These are phyloP conservation scores for Solea solea DNA, from an alignment of 2,113 vertebrate genomes.

Conservation along the genomic window DNA sequence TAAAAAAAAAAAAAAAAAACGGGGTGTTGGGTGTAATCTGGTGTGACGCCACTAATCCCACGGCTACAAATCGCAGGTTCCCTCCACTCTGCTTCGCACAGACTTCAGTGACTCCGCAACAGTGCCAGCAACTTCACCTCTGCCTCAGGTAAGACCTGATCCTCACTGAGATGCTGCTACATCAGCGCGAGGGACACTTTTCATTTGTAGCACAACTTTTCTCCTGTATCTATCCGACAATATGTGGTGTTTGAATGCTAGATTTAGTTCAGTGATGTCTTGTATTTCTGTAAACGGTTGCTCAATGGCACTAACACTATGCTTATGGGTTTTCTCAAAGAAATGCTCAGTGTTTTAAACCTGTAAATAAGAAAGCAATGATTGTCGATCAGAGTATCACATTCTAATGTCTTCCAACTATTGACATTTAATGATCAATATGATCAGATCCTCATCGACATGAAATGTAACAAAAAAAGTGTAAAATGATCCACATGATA, in stretches of 20 bases:
- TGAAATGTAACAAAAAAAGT: no score
- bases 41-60: constrained; percentile 89
- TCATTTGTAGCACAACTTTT: background rate
- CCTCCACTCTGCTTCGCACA: constrained; percentile 51
- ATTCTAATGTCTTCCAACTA: no score
- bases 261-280: background rate
- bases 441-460: no score
- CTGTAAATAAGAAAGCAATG: no score
- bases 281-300: background rate
- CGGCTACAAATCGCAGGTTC: constrained; percentile 81
- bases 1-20: constrained; percentile 79
- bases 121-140: constrained; percentile 29
- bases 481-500: no score
- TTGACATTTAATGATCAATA: no score
- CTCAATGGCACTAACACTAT: no score
- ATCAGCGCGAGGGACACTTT: no score
- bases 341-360: no score
- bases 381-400: no score
- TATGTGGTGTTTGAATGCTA: background rate
- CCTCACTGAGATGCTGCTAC: no score
- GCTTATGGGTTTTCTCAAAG: no score
- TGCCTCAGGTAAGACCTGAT: constrained; percentile 66
- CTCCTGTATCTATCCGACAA: background rate
- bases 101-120: constrained; percentile 42
- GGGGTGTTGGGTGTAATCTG: constrained; percentile 82